Evolutionary conservation across 2,113 vertebrate species (phyloP).

Genomic region (Morone saxatilis): DNA sequence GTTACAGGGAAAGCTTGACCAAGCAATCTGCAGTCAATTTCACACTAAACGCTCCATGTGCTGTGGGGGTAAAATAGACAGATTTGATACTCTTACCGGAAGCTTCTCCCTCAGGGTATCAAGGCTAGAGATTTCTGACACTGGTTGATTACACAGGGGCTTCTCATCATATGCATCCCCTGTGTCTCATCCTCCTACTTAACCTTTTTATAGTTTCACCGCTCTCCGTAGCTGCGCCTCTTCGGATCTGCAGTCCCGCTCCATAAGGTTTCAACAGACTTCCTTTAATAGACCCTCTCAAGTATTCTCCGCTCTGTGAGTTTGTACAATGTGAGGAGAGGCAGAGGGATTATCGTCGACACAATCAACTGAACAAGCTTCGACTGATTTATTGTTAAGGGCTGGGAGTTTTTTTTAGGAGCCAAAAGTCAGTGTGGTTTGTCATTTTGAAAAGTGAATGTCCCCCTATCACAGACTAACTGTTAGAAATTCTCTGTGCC

Average conservation of each 20-base stretch:
- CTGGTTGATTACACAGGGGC: neutral
- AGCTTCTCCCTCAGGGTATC: conserved; percentile 9
- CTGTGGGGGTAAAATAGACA: conserved; percentile 16
- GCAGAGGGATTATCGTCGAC: neutral
- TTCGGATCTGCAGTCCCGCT: conserved; percentile 5
- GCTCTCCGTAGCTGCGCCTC: neutral
- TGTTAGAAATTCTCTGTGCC: neutral
- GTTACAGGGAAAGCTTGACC: conserved; percentile 34
- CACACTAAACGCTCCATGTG: conserved; percentile 59
- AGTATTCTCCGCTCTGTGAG: neutral
- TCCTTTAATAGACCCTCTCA: conserved; percentile 6
- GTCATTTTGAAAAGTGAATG: neutral
- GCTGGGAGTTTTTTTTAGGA: neutral
- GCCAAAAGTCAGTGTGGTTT: neutral
- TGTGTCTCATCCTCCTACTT: conserved; percentile 22
- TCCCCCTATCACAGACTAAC: neutral
- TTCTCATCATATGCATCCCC: conserved; percentile 6
- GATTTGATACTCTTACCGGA: conserved; percentile 31
- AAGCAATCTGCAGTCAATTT: conserved; percentile 68
- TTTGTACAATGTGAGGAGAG: conserved; percentile 8
- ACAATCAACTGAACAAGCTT: conserved; percentile 23
- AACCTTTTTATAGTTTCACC: conserved; percentile 18
- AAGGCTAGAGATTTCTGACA: neutral
- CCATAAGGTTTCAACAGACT: conserved; percentile 39
- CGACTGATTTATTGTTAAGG: neutral